Evolutionary conservation across 2,888 invertebrate genomes (phyloP).

Genomic region (Hylaea fasciaria): DNA sequence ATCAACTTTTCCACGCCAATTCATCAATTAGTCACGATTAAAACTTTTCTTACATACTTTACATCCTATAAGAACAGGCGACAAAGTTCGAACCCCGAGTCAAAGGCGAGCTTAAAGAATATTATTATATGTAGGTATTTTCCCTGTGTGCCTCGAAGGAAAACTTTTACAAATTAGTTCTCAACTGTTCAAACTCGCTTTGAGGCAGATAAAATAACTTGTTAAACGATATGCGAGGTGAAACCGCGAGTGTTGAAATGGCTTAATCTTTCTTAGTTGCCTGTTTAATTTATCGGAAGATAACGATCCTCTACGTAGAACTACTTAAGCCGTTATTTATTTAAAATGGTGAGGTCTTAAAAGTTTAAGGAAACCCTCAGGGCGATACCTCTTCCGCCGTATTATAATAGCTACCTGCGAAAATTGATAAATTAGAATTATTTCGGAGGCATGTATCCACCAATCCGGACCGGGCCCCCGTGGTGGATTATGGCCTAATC

Average conservation of each 20-base stretch:
- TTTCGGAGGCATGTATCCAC: too few relatives aligned
- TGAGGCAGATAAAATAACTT: conserved; percentile 24
- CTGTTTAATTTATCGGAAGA: conserved; percentile 11
- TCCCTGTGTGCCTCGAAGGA: conserved; percentile 13
- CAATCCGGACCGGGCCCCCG: too few relatives aligned
- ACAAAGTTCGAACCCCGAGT: conserved; percentile 10
- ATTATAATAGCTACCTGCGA: too few relatives aligned
- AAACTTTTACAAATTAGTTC: conserved; percentile 38
- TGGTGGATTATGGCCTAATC: too few relatives aligned
- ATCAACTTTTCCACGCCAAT: neutral
- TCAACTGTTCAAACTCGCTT: conserved; percentile 27
- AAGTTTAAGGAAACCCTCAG: too few relatives aligned
- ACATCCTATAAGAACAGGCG: conserved; percentile 2
- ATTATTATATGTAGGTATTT: conserved; percentile 25
- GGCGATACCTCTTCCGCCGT: too few relatives aligned
- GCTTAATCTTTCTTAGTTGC: neutral
- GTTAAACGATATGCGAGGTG: conserved; percentile 24
- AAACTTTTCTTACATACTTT: conserved; percentile 7
- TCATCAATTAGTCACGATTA: neutral
- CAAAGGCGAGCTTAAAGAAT: conserved; percentile 18
- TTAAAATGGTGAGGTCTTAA: too few relatives aligned
- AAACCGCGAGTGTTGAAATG: conserved; percentile 9
- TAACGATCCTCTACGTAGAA: neutral
- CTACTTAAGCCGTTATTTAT: too few relatives aligned
- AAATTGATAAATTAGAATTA: too few relatives aligned